Evolutionary conservation across 2,888 invertebrate genomes (phyloP).

Genomic region (Mystacides longicornis): DNA sequence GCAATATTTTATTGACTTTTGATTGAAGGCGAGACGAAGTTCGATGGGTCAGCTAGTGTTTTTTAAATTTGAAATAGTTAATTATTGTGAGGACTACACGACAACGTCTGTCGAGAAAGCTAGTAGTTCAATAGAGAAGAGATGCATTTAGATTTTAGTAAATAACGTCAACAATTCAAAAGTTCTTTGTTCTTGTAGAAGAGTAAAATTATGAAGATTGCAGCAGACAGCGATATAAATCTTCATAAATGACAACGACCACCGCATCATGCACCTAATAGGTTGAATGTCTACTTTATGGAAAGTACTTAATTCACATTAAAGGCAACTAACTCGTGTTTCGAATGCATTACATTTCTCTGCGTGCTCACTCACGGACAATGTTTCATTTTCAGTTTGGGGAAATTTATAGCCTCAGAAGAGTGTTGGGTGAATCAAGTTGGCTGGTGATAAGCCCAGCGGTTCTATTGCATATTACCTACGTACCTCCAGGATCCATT

Average conservation of each 20-base stretch:
- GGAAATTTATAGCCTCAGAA: background rate
- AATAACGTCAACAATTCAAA: background rate
- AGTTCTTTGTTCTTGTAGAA: background rate
- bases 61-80: no score
- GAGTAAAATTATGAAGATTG: background rate
- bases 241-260: background rate
- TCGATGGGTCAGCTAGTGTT: no score
- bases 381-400: background rate
- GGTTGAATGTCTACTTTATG: no score
- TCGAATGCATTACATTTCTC: slow-evolving; percentile 1
- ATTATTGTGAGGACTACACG: no score
- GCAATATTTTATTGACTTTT: no score
- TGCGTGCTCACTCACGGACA: background rate
- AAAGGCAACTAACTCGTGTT: slow-evolving; percentile 2
- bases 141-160: no score
- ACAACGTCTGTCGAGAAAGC: no score
- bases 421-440: background rate
- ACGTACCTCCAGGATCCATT: no score
- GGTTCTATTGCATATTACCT: no score
- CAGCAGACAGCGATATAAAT: background rate
- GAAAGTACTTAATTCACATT: slow-evolving; percentile 2
- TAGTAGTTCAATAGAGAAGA: no score
- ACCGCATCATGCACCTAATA: background rate
- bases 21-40: no score
- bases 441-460: background rate